Base-by-base conservation (phyloP, 2,888 invertebrate species). In the Leptinotarsa haldemani region DNA sequence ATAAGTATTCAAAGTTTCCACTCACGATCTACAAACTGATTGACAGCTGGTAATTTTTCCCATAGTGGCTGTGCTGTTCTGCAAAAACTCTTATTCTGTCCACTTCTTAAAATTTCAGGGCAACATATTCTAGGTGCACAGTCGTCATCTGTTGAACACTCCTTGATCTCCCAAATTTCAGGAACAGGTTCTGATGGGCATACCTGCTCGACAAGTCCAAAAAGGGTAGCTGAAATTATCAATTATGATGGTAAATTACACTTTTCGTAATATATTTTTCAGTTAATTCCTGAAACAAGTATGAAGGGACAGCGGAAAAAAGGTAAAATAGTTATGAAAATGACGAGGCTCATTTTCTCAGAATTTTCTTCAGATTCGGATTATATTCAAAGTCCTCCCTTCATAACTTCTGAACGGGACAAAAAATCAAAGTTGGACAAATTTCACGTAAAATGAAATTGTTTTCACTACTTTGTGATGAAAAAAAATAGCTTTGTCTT, bases 111-210 rank as follows among this genome's bases (percentile, higher is more conserved):
- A 64, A 80, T 82, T 84, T 94, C 94, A 0, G 93, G 93, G 79
- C 94, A 94, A 85, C 94, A 94, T 73, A 94, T 90, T 40, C 94
- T 89, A 16, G 94, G 93, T 90, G 92, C 91, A 85, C 94, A 94
- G 82, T 94, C 94, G 18, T 89, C 87, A 83, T 94, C 94, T 0
- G 88, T 88, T 79, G 89, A 88, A 83, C 94, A 94, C 73, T 91
- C 90, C 84, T 92, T 91, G 18, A 94, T 90, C 74, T 93, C 92
- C 84, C 93, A 89, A 15, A 93, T 87, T 87, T 94, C 94, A 0
- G 93, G 92, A 20, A 94, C 87, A 2, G 93, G 92, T 67, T 92
- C 88, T 46, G 88, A 85, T 0, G 94, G 94, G 80, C 94, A 94
- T 82, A 91, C 91, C 67, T 93, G 90, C 0, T 93, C 92, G 50